phyloP scores from a whole-genome alignment of 2,888 invertebrate species.

The Cephus nigrinus region DNA sequence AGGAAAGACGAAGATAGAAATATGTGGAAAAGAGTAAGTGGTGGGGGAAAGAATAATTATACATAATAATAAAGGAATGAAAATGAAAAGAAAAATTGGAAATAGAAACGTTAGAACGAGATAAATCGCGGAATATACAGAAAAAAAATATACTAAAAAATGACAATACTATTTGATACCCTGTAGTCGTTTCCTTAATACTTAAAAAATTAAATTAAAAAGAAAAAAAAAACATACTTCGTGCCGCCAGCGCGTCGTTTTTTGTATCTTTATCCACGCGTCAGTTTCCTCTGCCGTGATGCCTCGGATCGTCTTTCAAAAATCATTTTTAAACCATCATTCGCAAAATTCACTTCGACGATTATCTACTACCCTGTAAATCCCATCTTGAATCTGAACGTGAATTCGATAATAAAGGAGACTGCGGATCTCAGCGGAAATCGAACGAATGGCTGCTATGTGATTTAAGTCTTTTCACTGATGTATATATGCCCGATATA shows the following conservation, averaged over 20 bases:
- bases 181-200: constrained; percentile 35
- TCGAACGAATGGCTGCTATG: neutral
- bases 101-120: constrained; percentile 7
- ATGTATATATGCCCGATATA: no score
- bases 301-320: neutral
- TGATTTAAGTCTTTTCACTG: neutral
- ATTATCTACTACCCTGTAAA: neutral
- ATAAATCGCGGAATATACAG: neutral
- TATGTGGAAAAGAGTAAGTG: neutral
- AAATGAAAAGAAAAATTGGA: constrained; percentile 4
- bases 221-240: neutral
- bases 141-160: constrained; percentile 19
- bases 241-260: neutral
- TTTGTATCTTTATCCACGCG: neutral
- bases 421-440: neutral
- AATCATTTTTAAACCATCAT: neutral
- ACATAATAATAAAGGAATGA: neutral
- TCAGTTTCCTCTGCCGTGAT: neutral
- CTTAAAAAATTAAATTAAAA: constrained; percentile 7
- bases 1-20: neutral
- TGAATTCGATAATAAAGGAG: neutral
- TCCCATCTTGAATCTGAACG: neutral
- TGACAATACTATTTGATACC: constrained; percentile 32
- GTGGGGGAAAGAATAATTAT: neutral
- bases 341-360: neutral